Evolutionary conservation across 2,113 vertebrate genomes (phyloP).

Genomic region (Oreochromis spilurus): DNA sequence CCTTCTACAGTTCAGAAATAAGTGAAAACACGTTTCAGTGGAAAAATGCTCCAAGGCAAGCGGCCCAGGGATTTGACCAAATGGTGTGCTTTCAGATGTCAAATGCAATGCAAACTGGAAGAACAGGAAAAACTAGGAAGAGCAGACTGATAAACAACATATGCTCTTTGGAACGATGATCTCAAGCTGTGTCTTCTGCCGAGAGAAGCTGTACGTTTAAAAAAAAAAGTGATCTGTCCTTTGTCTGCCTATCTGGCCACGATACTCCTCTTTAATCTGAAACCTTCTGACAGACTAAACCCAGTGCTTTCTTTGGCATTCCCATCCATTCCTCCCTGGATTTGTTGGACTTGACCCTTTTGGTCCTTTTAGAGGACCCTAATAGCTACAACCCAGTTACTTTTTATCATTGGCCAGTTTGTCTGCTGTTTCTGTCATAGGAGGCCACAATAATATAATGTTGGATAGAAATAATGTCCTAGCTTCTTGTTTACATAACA

Average conservation of each 20-base stretch:
- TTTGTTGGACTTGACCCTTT: not conserved
- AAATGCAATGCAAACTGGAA: constrained; percentile 24
- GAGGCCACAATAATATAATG: not conserved
- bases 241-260: constrained; percentile 20
- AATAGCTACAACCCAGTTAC: constrained; percentile 24
- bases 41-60: constrained; percentile 43
- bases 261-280: not conserved
- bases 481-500: constrained; percentile 45
- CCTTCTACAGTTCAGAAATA: constrained; percentile 24
- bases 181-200: not conserved
- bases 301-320: constrained; percentile 33
- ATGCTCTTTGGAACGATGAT: not conserved
- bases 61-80: constrained; percentile 29
- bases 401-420: not conserved
- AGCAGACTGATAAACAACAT: constrained; percentile 34
- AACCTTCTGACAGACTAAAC: constrained; percentile 10
- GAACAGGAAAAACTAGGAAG: not conserved
- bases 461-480: not conserved
- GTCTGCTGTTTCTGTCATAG: not conserved
- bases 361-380: not conserved
- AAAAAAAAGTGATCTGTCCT: not conserved
- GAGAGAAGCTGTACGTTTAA: not conserved
- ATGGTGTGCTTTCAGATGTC: constrained; percentile 39
- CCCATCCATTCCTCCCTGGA: not conserved
- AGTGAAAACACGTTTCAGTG: constrained; percentile 59